These are phyloP conservation scores for Darevskia nairensis DNA, from an alignment of 2,797 vertebrate genomes.

Conservation along the genomic window DNA sequence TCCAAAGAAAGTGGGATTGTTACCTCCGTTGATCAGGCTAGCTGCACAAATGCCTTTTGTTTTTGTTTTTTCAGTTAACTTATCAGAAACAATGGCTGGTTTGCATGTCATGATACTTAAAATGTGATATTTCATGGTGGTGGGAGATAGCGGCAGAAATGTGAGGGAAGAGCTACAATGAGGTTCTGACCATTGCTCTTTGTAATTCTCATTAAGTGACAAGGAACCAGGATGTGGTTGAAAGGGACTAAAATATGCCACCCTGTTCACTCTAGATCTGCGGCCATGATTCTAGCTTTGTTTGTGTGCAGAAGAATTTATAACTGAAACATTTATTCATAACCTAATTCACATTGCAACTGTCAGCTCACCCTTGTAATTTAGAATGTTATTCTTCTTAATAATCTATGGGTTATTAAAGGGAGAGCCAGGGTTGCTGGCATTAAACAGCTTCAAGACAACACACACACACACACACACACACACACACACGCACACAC, in stretches of 20 bases:
- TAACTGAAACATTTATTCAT: background rate
- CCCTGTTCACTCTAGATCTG: background rate
- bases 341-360: background rate
- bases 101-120: no score
- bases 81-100: no score
- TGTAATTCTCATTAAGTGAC: background rate
- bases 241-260: background rate
- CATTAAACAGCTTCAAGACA: slow-evolving; percentile 23
- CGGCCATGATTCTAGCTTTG: background rate
- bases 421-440: slow-evolving; percentile 1
- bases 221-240: background rate
- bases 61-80: no score
- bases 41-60: no score
- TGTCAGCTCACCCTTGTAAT: slow-evolving; percentile 1
- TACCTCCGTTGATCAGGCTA: no score
- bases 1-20: no score
- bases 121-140: no score
- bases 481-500: background rate
- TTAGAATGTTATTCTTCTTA: background rate
- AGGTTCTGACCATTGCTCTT: background rate
- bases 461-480: background rate
- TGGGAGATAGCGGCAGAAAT: background rate
- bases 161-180: background rate
- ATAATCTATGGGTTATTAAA: slow-evolving; percentile 25
- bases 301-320: background rate